phyloP scores from a whole-genome alignment of 2,888 invertebrate species.

The Syrphus vitripennis region DNA sequence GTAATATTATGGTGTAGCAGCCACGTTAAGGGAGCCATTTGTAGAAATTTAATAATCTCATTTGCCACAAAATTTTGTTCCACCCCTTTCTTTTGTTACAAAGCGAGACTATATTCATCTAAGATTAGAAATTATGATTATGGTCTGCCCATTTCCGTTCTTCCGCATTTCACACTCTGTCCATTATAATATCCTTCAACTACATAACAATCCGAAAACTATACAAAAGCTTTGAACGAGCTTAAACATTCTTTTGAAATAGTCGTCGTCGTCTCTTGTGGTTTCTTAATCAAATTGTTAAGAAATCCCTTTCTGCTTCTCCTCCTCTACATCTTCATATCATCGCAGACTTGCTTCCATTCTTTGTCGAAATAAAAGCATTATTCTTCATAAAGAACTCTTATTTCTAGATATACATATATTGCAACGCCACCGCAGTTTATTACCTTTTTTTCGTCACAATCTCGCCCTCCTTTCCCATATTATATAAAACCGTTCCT shows the following conservation, averaged over 20 bases:
- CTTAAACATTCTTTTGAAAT: neutral
- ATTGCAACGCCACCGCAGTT: constrained; percentile 33
- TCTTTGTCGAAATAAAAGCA: constrained; percentile 1
- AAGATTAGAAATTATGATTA: neutral
- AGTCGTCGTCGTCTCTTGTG: neutral
- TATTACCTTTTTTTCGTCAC: constrained; percentile 51
- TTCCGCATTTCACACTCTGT: neutral
- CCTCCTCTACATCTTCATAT: too few species aligned
- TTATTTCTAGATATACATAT: constrained; percentile 14
- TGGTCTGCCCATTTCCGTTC: neutral
- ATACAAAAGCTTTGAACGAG: neutral
- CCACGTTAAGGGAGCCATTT: too few species aligned
- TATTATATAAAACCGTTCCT: neutral
- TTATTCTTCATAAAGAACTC: constrained; percentile 16
- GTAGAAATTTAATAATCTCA: too few species aligned
- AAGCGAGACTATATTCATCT: neutral
- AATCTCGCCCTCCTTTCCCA: neutral
- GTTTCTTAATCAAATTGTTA: constrained; percentile 48
- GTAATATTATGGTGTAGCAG: too few species aligned
- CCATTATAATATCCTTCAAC: neutral
- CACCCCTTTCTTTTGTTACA: neutral
- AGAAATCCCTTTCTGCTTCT: constrained; percentile 1
- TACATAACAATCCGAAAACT: neutral
- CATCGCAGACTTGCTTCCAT: neutral
- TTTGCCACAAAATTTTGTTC: neutral